Base-by-base conservation (phyloP, 2,888 invertebrate species). In the Litoditis marina region DNA sequence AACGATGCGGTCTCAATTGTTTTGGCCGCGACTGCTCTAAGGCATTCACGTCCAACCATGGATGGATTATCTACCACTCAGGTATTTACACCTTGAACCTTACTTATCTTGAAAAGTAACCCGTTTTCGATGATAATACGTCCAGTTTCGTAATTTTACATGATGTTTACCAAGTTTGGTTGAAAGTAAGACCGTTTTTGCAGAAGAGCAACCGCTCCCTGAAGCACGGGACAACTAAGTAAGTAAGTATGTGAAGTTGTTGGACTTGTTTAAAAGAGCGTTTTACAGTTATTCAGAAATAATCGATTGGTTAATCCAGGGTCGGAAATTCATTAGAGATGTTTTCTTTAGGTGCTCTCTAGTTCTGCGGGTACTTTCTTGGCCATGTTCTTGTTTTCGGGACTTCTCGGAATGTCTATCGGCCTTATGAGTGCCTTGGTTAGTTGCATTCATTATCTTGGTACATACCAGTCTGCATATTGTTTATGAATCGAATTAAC, bases 1-100 rank as follows among this genome's bases (percentile, higher is more conserved):
- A 98, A 98, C 85, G 98, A 98, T 88, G 96, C 96, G 32, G 92
- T 98, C 65, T 91, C 96, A 30, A 98, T 99, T 86, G 98, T 98
- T 1, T 86, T 98, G 55, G 95, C 96, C 0, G 92, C 93, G 72
- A 83, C 80, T 1, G 75, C 78, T 74, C 63, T 71, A 25, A 49
- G 65, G 39, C 60, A 73, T 66, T 54, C 70, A 16, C 63, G 65
- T 22, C 66, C 72, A 11, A 65, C 69, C 42, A 61, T 68, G 49
- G 65, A 67, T 27, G 34, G 56, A 3, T 47, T 69, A 31, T 61
- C 66, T 4, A 60, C 65, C 3, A 50, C 60, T 22, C 55, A 56
- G 49, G 55, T 54, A n/a, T n/a, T n/a, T n/a, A n/a, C n/a, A n/a
- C n/a, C n/a, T n/a, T n/a, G n/a, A n/a, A n/a, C n/a, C n/a, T n/a